Evolutionary conservation across 2,797 vertebrate species (phyloP).

Genomic region (Poecilia wingei): DNA sequence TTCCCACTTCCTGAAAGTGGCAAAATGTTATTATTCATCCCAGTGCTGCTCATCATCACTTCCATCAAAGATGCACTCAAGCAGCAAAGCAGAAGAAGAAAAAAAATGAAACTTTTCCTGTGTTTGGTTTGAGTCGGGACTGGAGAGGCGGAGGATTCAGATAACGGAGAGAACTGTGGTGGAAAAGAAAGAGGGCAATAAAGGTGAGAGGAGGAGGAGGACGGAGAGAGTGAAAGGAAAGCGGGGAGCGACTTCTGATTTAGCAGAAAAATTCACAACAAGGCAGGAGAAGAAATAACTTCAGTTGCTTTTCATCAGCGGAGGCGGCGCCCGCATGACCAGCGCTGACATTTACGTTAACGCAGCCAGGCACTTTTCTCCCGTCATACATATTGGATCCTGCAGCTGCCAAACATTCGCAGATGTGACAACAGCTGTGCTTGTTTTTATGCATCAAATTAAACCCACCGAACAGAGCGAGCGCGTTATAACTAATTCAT

Average conservation of each 20-base stretch:
- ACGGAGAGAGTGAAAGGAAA: constrained; percentile 30
- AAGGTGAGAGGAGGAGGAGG: constrained; percentile 27
- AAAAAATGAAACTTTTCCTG: constrained; percentile 26
- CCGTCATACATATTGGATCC: constrained; percentile 60
- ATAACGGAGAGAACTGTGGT: constrained; percentile 29
- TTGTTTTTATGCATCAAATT: constrained; percentile 47
- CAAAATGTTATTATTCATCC: constrained; percentile 44
- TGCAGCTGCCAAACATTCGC: constrained; percentile 60
- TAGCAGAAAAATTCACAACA: constrained; percentile 55
- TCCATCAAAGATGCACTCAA: constrained; percentile 60
- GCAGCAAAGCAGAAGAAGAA: constrained; percentile 53
- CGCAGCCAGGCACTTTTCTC: constrained; percentile 46
- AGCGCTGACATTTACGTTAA: constrained; percentile 64
- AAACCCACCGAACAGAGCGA: constrained; percentile 33
- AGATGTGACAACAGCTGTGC: constrained; percentile 72
- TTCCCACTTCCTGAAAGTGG: constrained; percentile 9
- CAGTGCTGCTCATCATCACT: constrained; percentile 47
- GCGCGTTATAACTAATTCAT: constrained; percentile 51
- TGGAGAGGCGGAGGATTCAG: constrained; percentile 13
- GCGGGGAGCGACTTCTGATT: constrained; percentile 52
- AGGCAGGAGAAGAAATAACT: constrained; percentile 13
- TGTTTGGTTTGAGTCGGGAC: constrained; percentile 38
- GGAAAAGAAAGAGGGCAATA: constrained; percentile 20
- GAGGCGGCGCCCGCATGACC: constrained; percentile 41
- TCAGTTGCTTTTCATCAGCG: not conserved